Evolutionary conservation across 2,888 invertebrate genomes (phyloP), one percentile per base, ranked within the genome.

Genomic region (Lottia gigantea): DNA sequence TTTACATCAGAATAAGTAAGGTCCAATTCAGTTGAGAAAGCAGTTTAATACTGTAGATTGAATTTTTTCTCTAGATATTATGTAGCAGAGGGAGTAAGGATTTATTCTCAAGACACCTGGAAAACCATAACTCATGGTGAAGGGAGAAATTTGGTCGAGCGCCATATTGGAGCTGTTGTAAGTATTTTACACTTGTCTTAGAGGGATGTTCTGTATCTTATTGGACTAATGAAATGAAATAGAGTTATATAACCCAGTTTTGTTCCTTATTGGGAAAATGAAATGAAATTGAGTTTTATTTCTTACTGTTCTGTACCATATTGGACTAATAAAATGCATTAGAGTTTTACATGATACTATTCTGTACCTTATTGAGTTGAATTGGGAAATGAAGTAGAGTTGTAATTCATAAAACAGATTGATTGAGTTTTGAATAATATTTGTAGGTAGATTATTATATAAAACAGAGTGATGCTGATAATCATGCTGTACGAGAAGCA

Each of bases 71-170:
- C 25, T 78, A 90, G 91, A 75, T 91, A 91, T 78, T 91, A 91
- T 80, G 87, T 91, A 46, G 91, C 91, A 45, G 91, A 91, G 79
- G 91, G 91, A 31, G 91, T 91, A 4, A 83, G 91, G 40, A 87
- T 91, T 40, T 91, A 90, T 80, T 90, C 90, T 25, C 91, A 91
- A 83, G 90, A 91, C 76, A 90, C 91, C 1, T 91, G 91, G 91
- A 83, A 88, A 63, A 87, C 85, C 75, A 86, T 91, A 19, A 89
- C 90, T 14, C 88, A 88, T 15, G 87, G 87, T 14, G 84, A 86
- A 65, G 91, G 91, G 2, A 87, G 86, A 76, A 81, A 84, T 26
- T 78, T 91, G 69, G 91, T 91, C 63, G 89, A 90, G 78, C 87
- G 88, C 70, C 88, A 90, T 81, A 90, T 91, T 12, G 68, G 81